Base-by-base conservation (phyloP, 2,797 vertebrate genomes). In the Triplophysa yarkandensis region DNA sequence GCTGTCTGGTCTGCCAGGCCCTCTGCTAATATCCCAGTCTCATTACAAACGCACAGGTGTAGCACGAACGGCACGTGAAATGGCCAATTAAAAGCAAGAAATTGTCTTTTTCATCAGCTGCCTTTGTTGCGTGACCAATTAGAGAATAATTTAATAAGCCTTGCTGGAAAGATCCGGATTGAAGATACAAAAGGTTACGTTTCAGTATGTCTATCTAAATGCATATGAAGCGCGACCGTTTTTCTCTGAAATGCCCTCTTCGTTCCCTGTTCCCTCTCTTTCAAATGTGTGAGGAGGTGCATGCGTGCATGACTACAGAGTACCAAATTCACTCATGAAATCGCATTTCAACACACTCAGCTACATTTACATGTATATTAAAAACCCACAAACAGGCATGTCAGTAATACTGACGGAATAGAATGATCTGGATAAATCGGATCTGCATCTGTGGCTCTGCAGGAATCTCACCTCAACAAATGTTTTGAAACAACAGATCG, bases 1-100 rank as follows among this genome's bases (percentile, higher is more conserved):
- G 89, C 86, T 90, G 91, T 91, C 91, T 89, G 90, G 90, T 91
- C 92, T 94, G 92, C 92, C 92, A 92, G 94, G 93, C 89, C 91
- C 91, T 92, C 88, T 88, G 54, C 89, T 94, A 94, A 94, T 94
- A 92, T 92, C 92, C 92, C 88, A 90, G 92, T 94, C 93, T 94
- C 92, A 95, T 95, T 94, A 95, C 90, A 92, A 81, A 87, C 92
- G 91, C 94, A 94, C 94, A 96, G 95, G 95, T 96, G 94, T 95
- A 94, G 85, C 91, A 89, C 85, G 86, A 91, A 93, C 88, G 90
- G 83, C 91, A 93, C 88, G 92, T 87, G 90, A 96, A 97, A 95
- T 93, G 93, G 92, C 92, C 93, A 95, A 95, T 96, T 98, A 94
- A 95, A 94, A 91, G 91, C 89, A 91, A 93, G 93, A 94, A 91